Conservation (phyloP, 1,140 invertebrate species). For the Melanaphis sacchari region DNA sequence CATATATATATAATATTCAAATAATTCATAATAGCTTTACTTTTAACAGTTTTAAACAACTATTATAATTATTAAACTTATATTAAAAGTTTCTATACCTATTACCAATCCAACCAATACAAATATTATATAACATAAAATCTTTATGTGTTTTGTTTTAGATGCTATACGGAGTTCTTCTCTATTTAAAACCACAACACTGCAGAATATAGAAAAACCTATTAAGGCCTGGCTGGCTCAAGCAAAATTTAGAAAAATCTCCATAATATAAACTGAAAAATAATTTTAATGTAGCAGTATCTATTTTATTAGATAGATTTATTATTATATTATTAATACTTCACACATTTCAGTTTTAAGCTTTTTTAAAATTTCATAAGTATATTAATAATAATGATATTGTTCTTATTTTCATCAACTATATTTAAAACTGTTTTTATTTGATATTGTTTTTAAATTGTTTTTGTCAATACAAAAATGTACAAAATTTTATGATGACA, state of each 20-base stretch:
- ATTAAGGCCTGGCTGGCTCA: background rate
- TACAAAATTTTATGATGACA: too few relatives aligned
- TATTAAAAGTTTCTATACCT: too few relatives aligned
- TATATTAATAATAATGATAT: background rate
- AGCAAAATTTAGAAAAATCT: background rate
- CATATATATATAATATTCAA: too few relatives aligned
- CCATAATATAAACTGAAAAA: background rate
- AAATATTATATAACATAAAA: background rate
- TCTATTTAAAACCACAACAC: background rate
- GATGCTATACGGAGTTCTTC: background rate
- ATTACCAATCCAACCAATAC: too few relatives aligned
- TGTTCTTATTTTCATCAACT: background rate
- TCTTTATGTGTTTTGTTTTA: background rate
- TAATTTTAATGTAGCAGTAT: too few relatives aligned
- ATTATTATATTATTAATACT: background rate
- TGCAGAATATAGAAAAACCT: background rate
- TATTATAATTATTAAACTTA: too few relatives aligned
- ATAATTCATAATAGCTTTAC: too few relatives aligned
- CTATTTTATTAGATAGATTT: background rate
- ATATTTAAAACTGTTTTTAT: background rate
- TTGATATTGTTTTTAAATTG: too few relatives aligned
- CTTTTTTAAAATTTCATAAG: background rate
- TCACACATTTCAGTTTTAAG: background rate
- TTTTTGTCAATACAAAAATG: too few relatives aligned
- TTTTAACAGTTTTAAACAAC: too few relatives aligned